Evolutionary conservation across 2,113 vertebrate genomes (phyloP), one percentile per base, ranked within the genome.

Genomic region (Nanorana parkeri): DNA sequence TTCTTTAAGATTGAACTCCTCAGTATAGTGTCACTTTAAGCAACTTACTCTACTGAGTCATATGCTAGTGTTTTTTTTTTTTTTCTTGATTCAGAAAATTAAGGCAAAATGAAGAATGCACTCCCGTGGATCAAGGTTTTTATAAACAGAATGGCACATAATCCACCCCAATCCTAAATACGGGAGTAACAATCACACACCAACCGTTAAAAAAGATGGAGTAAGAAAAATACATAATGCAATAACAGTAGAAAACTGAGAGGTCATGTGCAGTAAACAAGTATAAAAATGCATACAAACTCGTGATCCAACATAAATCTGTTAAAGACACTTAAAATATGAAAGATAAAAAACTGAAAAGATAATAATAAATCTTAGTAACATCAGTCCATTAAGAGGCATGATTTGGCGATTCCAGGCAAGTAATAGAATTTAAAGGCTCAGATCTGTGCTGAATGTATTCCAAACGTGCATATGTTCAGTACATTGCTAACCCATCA

Each of bases 221-320:
- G 8, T 47, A 47, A 64, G 10, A 64, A 26, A 21, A 64, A 24
- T 64, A 64, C 28, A 32, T 32, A 19, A 24, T 32, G 23, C 16
- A 63, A 24, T 63, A 5, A 63, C 24, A 63, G 54, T 47, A 68
- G 2, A 68, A 56, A 73, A 73, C 21, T 0, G 7, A 72, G 26
- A 20, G 23, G 7, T 56, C 29, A 58, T 73, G 17, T 73, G 52
- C 71, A 73, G 29, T 56, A 56, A 73, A 24, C 36, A 32, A 73
- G 23, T 73, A 73, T 73, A 73, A 55, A 73, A 73, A 73, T 4
- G 24, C 71, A 73, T 56, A 73, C 17, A 58, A 56, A 73, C 26
- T 2, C 26, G 1, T 24, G 24, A 73, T 56, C 52, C 26, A 26
- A 72, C 68, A 23, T 52, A 72, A 72, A 72, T 54, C 66, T 21